Conservation (phyloP, 1,140 invertebrate genomes). For the Rhagoletis pomonella region DNA sequence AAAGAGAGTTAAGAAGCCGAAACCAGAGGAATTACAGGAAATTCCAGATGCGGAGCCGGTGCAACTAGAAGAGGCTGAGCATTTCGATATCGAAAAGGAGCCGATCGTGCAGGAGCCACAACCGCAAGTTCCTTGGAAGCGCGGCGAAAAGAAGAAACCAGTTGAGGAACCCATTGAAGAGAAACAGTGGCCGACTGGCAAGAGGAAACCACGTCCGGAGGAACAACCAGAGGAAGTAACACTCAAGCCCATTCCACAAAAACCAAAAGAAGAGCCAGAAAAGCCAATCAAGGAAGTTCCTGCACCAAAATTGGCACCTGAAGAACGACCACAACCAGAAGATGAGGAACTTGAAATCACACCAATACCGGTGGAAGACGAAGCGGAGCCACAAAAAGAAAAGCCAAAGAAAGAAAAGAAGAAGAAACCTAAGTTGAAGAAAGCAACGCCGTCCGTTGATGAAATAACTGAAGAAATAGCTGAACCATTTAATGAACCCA, state of each 20-base stretch:
- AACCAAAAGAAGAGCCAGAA: constrained; percentile 66
- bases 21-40: constrained; percentile 67
- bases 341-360: constrained; percentile 65
- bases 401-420: constrained; percentile 70
- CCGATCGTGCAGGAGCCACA: constrained; percentile 69
- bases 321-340: constrained; percentile 65
- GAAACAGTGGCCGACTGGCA: constrained; percentile 74
- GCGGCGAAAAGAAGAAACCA: constrained; percentile 69
- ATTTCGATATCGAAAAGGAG: constrained; percentile 72
- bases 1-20: constrained; percentile 68
- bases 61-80: constrained; percentile 68
- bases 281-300: constrained; percentile 67
- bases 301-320: constrained; percentile 66
- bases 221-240: constrained; percentile 74
- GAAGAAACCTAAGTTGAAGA: constrained; percentile 71
- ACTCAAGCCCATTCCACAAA: constrained; percentile 75
- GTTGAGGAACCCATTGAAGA: constrained; percentile 73
- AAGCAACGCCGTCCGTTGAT: constrained; percentile 69
- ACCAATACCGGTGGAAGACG: constrained; percentile 65
- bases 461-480: constrained; percentile 69
- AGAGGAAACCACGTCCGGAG: constrained; percentile 72
- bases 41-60: constrained; percentile 67
- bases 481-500: constrained; percentile 69
- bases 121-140: constrained; percentile 70
- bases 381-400: constrained; percentile 62